These are phyloP conservation scores for Mesoligia furuncula DNA, from an alignment of 2,888 invertebrate species.

Conservation along the genomic window DNA sequence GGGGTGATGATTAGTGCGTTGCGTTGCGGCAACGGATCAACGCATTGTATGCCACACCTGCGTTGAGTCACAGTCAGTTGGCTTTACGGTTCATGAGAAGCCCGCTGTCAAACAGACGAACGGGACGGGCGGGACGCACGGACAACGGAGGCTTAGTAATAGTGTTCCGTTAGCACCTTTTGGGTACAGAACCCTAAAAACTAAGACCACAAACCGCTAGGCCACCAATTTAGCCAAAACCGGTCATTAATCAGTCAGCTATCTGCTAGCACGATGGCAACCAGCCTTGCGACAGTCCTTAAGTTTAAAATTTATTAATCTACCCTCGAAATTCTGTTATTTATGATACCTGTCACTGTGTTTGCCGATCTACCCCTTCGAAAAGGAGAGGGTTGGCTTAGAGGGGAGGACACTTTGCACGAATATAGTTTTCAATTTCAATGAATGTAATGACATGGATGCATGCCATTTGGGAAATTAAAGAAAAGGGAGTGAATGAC, in stretches of 20 bases:
- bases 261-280: constrained; percentile 24
- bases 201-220: background rate
- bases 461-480: background rate
- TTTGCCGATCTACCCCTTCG: background rate
- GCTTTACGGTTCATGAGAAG: background rate
- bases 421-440: too few species aligned
- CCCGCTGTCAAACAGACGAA: background rate
- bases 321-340: constrained; percentile 42
- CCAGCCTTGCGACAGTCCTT: constrained; percentile 5
- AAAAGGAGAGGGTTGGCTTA: background rate
- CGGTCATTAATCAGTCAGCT: constrained; percentile 29
- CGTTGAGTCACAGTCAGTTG: too few species aligned
- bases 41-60: too few species aligned
- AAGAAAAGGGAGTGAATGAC: background rate
- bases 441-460: too few species aligned
- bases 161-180: background rate
- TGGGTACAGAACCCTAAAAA: background rate
- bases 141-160: background rate
- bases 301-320: constrained; percentile 50
- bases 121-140: background rate
- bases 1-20: too few species aligned
- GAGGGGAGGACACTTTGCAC: too few species aligned
- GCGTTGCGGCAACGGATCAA: too few species aligned
- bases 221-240: background rate
- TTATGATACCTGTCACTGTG: constrained; percentile 35